Evolutionary conservation across 2,888 invertebrate species (phyloP).

Genomic region (Platypus cylindrus): DNA sequence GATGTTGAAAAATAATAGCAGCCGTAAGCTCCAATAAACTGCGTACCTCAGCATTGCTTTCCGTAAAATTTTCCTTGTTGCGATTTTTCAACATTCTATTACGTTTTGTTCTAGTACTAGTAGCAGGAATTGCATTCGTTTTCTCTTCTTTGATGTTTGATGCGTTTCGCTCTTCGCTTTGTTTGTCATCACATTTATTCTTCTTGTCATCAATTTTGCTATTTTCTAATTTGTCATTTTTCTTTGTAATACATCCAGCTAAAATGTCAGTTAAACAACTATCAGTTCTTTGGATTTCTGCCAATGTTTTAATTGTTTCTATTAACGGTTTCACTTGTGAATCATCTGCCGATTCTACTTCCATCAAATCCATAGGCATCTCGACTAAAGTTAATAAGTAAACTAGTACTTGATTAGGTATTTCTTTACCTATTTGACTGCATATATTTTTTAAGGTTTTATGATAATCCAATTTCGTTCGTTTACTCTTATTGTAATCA

Average conservation of each 20-base stretch:
- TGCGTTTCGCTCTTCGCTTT: not conserved
- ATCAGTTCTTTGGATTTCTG: slow-evolving; percentile 22
- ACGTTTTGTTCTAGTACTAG: not conserved
- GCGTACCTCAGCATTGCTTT: slow-evolving; percentile 8
- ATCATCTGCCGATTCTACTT: slow-evolving; percentile 18
- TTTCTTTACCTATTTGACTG: slow-evolving; percentile 27
- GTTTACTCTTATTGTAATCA: slow-evolving; percentile 26
- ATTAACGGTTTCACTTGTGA: slow-evolving; percentile 19
- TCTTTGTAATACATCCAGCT: slow-evolving; percentile 17
- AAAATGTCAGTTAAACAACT: slow-evolving; percentile 20
- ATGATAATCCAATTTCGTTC: slow-evolving; percentile 28
- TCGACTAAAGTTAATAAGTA: slow-evolving; percentile 32
- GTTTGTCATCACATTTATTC: not conserved
- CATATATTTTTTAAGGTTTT: slow-evolving; percentile 29
- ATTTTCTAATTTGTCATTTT: slow-evolving; percentile 2
- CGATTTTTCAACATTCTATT: too few relatives aligned
- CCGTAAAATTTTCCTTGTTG: too few relatives aligned
- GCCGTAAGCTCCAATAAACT: slow-evolving; percentile 27
- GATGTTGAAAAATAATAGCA: slow-evolving; percentile 25
- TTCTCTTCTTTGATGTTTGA: not conserved
- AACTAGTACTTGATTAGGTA: slow-evolving; percentile 29
- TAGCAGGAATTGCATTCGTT: not conserved
- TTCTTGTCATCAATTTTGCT: slow-evolving; percentile 5
- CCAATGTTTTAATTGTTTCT: slow-evolving; percentile 17
- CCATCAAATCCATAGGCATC: slow-evolving; percentile 22